Evolutionary conservation across 2,888 invertebrate species (phyloP).

Genomic region (Agrenia bidenticulata): DNA sequence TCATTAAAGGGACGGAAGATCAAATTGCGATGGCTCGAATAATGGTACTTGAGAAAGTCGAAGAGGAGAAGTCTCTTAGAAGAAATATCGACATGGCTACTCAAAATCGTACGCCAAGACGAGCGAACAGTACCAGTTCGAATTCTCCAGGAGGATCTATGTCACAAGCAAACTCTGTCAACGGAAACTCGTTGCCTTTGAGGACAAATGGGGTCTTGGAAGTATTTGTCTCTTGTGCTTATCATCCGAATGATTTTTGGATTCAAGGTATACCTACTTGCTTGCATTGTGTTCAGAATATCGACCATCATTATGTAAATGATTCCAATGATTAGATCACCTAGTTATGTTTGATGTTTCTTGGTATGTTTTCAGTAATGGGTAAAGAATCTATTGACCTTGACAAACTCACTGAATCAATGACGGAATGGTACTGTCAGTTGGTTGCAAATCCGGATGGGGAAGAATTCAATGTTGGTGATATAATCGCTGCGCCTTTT

Average conservation of each 20-base stretch:
- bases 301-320: background rate
- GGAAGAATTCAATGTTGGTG: constrained; percentile 62
- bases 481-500: constrained; percentile 82
- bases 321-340: background rate
- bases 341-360: background rate
- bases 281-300: constrained; percentile 8
- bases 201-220: constrained; percentile 67
- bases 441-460: constrained; percentile 9
- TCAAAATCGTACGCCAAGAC: constrained; percentile 21
- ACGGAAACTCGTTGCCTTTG: constrained; percentile 28
- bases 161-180: constrained; percentile 2
- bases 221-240: constrained; percentile 83
- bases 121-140: constrained; percentile 4
- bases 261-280: constrained; percentile 65
- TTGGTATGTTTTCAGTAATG: constrained; percentile 52
- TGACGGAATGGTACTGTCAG: constrained; percentile 79
- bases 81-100: constrained; percentile 56
- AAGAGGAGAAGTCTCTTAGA: constrained; percentile 59
- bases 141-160: constrained; percentile 15
- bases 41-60: constrained; percentile 70
- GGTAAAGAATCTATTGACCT: constrained; percentile 73
- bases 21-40: constrained; percentile 73
- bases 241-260: constrained; percentile 79
- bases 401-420: constrained; percentile 74
- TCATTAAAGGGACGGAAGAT: constrained; percentile 68